Percentiles rank a stretch among this genome's conserved stretches.
These are phyloP conservation scores for Vireo altiloquus DNA, from an alignment of 2,113 vertebrate species.

Conservation along the genomic window DNA sequence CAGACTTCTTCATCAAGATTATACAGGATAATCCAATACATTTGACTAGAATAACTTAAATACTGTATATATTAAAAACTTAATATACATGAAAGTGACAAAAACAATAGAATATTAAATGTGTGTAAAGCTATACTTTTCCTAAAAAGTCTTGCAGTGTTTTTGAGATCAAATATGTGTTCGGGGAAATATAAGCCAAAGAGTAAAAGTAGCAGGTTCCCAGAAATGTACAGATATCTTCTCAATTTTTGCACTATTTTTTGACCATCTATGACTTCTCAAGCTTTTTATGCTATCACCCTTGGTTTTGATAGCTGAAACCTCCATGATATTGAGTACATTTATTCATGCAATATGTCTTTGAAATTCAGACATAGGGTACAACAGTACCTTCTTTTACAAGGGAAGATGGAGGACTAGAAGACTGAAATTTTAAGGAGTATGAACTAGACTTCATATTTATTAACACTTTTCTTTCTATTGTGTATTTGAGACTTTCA, in stretches of 20 bases:
- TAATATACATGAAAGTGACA: background rate
- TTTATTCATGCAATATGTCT: background rate
- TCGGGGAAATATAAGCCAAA: background rate
- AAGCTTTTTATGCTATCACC: background rate
- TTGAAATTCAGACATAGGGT: background rate
- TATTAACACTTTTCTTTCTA: background rate
- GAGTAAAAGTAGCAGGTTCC: background rate
- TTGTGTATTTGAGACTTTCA: background rate
- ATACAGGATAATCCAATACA: background rate
- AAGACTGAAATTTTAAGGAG: background rate
- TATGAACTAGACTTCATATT: background rate
- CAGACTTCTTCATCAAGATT: no score
- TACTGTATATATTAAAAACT: background rate
- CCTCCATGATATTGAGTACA: accelerated
- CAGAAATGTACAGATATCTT: background rate
- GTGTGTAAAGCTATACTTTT: background rate
- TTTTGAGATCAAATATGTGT: background rate
- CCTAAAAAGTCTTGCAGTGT: background rate
- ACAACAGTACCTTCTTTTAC: background rate
- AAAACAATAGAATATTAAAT: background rate
- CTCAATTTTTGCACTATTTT: background rate
- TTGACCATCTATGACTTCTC: background rate
- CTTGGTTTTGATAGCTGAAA: background rate
- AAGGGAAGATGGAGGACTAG: background rate
- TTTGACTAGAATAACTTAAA: background rate